phyloP scores from a whole-genome alignment of 2,113 vertebrate genomes.

The Kryptolebias marmoratus region DNA sequence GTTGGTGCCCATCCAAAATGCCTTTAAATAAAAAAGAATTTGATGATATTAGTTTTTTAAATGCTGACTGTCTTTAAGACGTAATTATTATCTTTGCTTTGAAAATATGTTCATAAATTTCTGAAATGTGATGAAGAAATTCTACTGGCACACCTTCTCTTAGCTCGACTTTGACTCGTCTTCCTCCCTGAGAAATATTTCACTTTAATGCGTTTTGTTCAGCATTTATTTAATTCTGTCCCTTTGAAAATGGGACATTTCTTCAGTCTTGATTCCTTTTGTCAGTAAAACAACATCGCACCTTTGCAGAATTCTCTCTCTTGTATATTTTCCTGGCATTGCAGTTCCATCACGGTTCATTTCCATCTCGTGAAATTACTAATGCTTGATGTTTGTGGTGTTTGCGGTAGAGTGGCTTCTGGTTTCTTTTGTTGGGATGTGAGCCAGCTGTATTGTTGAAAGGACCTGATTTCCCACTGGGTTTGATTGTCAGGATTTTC shows the following conservation, averaged over 20 bases:
- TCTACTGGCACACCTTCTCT: too few species aligned
- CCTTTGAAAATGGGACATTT: background rate
- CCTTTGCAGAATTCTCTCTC: background rate
- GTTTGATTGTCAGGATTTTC: slow-evolving; percentile 48
- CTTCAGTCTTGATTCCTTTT: slow-evolving; percentile 10
- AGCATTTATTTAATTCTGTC: slow-evolving; percentile 2
- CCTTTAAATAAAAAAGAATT: too few species aligned
- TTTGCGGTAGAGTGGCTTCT: background rate
- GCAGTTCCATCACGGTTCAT: slow-evolving; percentile 3
- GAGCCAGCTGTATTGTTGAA: slow-evolving; percentile 53
- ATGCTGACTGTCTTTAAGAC: too few species aligned
- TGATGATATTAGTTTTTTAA: too few species aligned
- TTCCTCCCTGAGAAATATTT: background rate
- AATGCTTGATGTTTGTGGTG: background rate
- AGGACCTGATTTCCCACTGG: slow-evolving; percentile 42
- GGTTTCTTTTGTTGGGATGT: slow-evolving; percentile 20
- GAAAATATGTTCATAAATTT: too few species aligned
- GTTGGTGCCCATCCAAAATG: too few species aligned
- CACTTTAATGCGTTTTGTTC: slow-evolving; percentile 2
- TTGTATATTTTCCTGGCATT: slow-evolving; percentile 1
- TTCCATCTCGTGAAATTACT: slow-evolving; percentile 22
- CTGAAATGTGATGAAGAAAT: too few species aligned
- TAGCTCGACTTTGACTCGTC: background rate
- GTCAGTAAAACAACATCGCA: slow-evolving; percentile 6
- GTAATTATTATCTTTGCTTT: too few species aligned